Evolutionary conservation across 1,140 invertebrate species (phyloP), one percentile per base, ranked within the genome.

Genomic region (Stenopsyche tienmushanensis): DNA sequence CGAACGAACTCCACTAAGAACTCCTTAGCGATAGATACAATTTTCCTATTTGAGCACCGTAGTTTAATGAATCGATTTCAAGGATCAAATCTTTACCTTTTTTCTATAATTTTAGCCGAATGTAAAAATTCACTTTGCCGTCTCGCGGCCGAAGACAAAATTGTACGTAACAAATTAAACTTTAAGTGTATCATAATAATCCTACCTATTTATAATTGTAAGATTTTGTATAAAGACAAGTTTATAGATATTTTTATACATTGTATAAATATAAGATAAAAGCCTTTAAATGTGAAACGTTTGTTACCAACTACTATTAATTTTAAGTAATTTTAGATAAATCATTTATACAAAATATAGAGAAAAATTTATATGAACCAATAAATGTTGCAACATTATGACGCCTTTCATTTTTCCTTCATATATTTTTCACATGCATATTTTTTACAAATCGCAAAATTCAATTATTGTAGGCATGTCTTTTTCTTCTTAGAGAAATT

Each of bases 301-400:
- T 70, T 65, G 69, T 70, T 70, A 70, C 69, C 69, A 67, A 67
- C 65, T 70, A 70, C 69, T 70, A 70, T 70, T 70, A 70, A 58
- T 60, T 52, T 64, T 67, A 70, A 67, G 64, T 64, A 63, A 70
- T 64, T 67, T 66, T 64, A 65, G 62, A 66, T 65, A 66, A 70
- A 67, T 52, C 69, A 67, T 70, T 70, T 70, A 70, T 70, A 70
- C 64, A 70, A 67, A 70, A 70, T 67, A 70, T 70, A 67, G 62
- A 67, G 65, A 70, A 64, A 66, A 70, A 66, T 64, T 66, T 70
- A 70, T 70, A 67, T 65, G 57, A 66, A 70, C 62, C 65, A 70
- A 70, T 70, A 70, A 70, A 70, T 52, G 45, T 52, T 62, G 49
- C 45, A 62, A 60, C 57, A 60, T 60, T n/a, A n/a, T n/a, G n/a